phyloP scores from a whole-genome alignment of 2,888 invertebrate genomes.

The Drosophila eohydei region DNA sequence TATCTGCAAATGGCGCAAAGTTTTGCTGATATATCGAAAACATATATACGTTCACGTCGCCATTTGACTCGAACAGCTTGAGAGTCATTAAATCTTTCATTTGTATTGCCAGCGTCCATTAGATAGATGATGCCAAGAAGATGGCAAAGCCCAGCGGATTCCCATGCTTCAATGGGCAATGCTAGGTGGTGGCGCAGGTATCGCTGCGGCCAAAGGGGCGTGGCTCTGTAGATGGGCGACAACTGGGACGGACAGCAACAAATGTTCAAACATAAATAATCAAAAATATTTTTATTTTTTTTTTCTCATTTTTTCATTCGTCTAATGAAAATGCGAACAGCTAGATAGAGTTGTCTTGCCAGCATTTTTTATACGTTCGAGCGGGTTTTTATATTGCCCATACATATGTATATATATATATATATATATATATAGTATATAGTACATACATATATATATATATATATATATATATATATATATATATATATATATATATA shows the following conservation, averaged over 20 bases:
- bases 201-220: conserved; percentile 14
- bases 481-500: background rate
- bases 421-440: background rate
- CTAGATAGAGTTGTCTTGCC: conserved; percentile 65
- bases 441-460: background rate
- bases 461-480: background rate
- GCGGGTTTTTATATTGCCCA: conserved; percentile 1
- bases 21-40: conserved; percentile 65
- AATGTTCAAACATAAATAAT: conserved; percentile 79
- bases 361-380: conserved; percentile 53
- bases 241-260: conserved; percentile 67
- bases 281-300: conserved; percentile 20
- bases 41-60: conserved; percentile 42
- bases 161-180: conserved; percentile 71
- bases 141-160: conserved; percentile 46
- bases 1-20: conserved; percentile 57
- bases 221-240: conserved; percentile 5
- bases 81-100: conserved; percentile 80
- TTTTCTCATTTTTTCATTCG: conserved; percentile 20
- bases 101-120: conserved; percentile 77
- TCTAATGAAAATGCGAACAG: conserved; percentile 26
- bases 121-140: conserved; percentile 67
- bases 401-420: background rate
- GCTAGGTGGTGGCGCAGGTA: conserved; percentile 62
- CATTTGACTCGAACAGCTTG: conserved; percentile 49